Evolutionary conservation across 2,113 vertebrate species (phyloP), one percentile per base, ranked within the genome.

Genomic region (Cephalopholis sonnerati): DNA sequence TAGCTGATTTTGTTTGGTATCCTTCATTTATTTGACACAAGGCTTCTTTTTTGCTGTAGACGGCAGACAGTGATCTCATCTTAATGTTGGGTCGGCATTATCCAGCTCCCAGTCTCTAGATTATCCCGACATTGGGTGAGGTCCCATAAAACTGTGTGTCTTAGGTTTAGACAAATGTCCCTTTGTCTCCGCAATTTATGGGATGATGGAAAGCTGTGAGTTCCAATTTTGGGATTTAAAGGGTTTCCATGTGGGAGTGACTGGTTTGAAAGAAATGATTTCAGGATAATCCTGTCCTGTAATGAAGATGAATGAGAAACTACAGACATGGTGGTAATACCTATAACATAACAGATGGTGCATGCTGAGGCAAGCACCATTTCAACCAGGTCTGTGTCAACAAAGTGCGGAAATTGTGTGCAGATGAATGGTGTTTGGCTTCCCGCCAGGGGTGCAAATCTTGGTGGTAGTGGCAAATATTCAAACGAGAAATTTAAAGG

Each of bases 161-260:
- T 57, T 48, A 10, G 1, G 2, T 16, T 64, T 32, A 54, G 48
- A 82, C 46, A 67, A 58, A 39, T 62, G 57, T 55, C 36, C n/a
- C 61, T 55, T 86, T 82, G 78, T 82, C 32, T 72, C 25, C 10
- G 17, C 1, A 20, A 1, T 64, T 62, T 41, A 67, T 5, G 3
- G 48, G 63, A 79, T 64, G 7, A 44, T 0, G 44, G 17, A 69
- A 51, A 53, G 24, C 44, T 51, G 20, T 11, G 13, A 46, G 32
- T 24, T 69, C 20, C 74, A 79, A 66, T 77, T 74, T 64, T 0
- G 20, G 79, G 75, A 75, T 82, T 90, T 76, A 76, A 53, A 61
- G 5, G 53, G 13, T 73, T 71, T 75, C 16, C 18, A 50, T 39
- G 20, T 44, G n/a, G 20, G 64, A 13, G 46, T 50, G 50, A 51